Conservation (phyloP, 1,140 invertebrate species). For the Mesaphorura yosii region DNA sequence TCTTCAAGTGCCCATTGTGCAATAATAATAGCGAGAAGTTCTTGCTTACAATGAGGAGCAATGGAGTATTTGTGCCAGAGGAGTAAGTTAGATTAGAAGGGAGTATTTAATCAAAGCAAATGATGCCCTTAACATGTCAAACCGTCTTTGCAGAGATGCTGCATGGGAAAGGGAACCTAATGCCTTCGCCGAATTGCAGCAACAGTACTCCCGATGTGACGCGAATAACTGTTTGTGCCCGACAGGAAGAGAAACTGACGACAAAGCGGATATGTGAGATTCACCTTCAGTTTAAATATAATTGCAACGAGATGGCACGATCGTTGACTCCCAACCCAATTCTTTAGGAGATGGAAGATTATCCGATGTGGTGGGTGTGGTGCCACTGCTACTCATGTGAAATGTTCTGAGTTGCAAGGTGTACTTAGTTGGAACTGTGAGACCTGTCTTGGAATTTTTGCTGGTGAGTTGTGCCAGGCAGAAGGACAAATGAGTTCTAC, state of each 20-base stretch:
- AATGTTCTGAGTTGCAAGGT: constrained; percentile 35
- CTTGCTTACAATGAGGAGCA: constrained; percentile 42
- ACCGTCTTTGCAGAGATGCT: constrained; percentile 42
- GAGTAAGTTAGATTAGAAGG: constrained; percentile 30
- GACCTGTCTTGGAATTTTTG: constrained; percentile 6
- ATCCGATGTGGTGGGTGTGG: constrained; percentile 45
- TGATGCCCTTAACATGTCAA: constrained; percentile 10
- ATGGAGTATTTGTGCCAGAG: constrained; percentile 54
- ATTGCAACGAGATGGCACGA: background rate
- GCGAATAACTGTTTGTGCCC: constrained; percentile 17
- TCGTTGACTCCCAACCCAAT: constrained; percentile 19
- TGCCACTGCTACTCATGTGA: constrained; percentile 44
- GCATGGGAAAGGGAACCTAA: constrained; percentile 53
- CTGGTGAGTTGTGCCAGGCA: no score
- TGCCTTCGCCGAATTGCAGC: constrained; percentile 41
- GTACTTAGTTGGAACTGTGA: constrained; percentile 12
- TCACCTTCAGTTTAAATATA: background rate
- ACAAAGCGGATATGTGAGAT: constrained; percentile 3
- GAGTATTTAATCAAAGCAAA: constrained; percentile 2
- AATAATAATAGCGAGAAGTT: constrained; percentile 47
- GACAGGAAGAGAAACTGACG: constrained; percentile 14
- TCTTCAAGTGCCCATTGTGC: constrained; percentile 52
- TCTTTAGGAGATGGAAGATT: constrained; percentile 40
- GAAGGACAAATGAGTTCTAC: no score
- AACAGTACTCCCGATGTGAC: constrained; percentile 19